phyloP scores from a whole-genome alignment of 2,888 invertebrate genomes.

The Tinea trinotella region DNA sequence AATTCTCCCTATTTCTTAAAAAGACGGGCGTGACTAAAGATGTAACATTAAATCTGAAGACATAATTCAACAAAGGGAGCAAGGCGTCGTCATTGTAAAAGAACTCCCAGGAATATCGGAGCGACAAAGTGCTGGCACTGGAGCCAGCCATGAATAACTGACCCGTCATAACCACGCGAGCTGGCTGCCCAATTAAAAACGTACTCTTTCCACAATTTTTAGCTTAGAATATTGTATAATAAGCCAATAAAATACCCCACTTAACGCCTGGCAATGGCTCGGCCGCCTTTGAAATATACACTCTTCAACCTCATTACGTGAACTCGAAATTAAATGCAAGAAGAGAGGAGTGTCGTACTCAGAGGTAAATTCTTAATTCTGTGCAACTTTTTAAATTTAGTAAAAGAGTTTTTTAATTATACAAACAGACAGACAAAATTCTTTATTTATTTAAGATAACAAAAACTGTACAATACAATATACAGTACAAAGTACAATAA shows the following conservation, averaged over 20 bases:
- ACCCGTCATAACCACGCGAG: slow-evolving; percentile 65
- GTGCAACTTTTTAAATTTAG: slow-evolving; percentile 7
- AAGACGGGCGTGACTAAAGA: too few species aligned
- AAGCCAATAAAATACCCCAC: slow-evolving; percentile 72
- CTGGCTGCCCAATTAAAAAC: slow-evolving; percentile 69
- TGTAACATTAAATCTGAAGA: background rate
- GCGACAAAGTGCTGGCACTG: slow-evolving; percentile 56
- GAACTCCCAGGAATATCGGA: slow-evolving; percentile 26
- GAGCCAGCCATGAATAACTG: slow-evolving; percentile 68
- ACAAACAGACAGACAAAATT: too few species aligned
- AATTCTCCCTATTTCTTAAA: too few species aligned
- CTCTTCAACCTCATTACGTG: slow-evolving; percentile 61
- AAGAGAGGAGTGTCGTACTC: slow-evolving; percentile 23
- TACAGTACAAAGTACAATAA: too few species aligned
- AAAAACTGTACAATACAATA: too few species aligned
- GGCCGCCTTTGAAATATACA: slow-evolving; percentile 62
- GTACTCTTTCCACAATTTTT: slow-evolving; percentile 71
- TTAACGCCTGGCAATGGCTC: slow-evolving; percentile 57
- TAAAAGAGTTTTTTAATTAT: slow-evolving; percentile 2
- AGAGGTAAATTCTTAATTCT: slow-evolving; percentile 7
- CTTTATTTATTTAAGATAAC: too few species aligned
- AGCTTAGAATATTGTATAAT: slow-evolving; percentile 73
- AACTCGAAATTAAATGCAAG: slow-evolving; percentile 61
- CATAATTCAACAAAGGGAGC: background rate
- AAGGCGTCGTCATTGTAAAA: background rate